These are phyloP conservation scores for Gallinago paraguaiae DNA, from an alignment of 2,113 vertebrate genomes.

Conservation along the genomic window DNA sequence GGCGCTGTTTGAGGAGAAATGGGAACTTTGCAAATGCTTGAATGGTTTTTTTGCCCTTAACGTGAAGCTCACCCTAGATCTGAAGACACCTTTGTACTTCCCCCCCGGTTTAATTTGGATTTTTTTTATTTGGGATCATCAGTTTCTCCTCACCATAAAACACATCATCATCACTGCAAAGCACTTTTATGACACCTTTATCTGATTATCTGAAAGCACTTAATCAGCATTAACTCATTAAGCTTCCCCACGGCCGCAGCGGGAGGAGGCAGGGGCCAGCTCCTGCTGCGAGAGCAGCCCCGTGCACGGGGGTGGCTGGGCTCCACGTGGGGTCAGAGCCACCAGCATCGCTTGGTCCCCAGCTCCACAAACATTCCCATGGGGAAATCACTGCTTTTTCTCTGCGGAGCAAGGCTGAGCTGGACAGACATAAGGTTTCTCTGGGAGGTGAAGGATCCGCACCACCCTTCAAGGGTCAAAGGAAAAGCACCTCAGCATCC, in stretches of 20 bases:
- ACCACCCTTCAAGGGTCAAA: not conserved
- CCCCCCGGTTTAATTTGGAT: not conserved
- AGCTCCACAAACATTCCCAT: not conserved
- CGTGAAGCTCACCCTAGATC: not conserved
- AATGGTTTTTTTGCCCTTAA: constrained; percentile 7
- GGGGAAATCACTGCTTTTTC: not conserved
- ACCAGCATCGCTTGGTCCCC: accelerated
- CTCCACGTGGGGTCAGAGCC: not conserved
- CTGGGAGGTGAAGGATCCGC: not conserved
- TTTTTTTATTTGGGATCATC: constrained; percentile 65
- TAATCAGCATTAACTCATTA: constrained; percentile 67
- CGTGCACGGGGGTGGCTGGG: accelerated
- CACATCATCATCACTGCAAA: constrained; percentile 47
- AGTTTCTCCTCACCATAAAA: constrained; percentile 62
- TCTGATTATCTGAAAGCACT: constrained; percentile 61
- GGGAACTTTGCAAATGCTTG: not conserved
- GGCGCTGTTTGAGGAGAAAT: not conserved
- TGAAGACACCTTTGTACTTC: constrained; percentile 5
- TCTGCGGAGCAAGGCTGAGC: accelerated
- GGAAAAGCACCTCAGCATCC: not conserved
- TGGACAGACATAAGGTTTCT: accelerated
- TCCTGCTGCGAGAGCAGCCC: not conserved
- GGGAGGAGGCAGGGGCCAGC: not conserved
- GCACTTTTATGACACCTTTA: constrained; percentile 61
- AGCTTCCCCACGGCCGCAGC: not conserved